These are phyloP conservation scores for Callipepla californica DNA, from an alignment of 2,113 vertebrate genomes.

Conservation along the genomic window DNA sequence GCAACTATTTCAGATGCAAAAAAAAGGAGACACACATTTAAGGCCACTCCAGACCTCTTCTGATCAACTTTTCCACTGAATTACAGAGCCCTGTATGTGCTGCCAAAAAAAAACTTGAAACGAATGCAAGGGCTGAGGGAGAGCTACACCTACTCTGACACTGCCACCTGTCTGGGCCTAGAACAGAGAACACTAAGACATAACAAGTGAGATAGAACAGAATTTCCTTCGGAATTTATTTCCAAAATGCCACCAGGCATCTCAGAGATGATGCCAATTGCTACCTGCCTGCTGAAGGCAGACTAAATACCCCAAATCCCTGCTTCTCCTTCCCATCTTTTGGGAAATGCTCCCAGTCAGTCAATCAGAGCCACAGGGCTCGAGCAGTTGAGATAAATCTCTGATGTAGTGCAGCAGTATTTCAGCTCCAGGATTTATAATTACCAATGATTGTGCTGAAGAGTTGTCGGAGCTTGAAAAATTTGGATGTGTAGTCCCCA, in stretches of 20 bases:
- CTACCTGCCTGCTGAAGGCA: neutral
- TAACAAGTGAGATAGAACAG: neutral
- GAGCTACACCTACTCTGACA: neutral
- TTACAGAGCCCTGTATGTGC: neutral
- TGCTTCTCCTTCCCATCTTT: neutral
- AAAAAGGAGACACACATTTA: neutral
- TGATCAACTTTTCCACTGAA: neutral
- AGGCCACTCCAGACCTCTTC: neutral
- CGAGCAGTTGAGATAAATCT: neutral
- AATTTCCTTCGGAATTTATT: neutral
- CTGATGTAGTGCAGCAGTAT: neutral
- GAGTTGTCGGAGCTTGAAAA: conserved; percentile 86
- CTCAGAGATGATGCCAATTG: neutral
- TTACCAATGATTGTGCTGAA: conserved; percentile 85
- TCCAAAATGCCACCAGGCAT: neutral
- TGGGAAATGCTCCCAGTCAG: neutral
- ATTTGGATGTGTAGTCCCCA: conserved; percentile 94
- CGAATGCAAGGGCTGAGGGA: too few relatives aligned
- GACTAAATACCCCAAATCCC: neutral
- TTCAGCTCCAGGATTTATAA: neutral
- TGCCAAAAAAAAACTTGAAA: neutral
- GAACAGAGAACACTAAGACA: neutral
- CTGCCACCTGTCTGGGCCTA: neutral
- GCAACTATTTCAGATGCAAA: neutral
- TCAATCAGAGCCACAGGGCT: neutral